These are phyloP conservation scores for Meandrina meandrites DNA, from an alignment of 92 coral and sea anemone species.

Conservation along the genomic window DNA sequence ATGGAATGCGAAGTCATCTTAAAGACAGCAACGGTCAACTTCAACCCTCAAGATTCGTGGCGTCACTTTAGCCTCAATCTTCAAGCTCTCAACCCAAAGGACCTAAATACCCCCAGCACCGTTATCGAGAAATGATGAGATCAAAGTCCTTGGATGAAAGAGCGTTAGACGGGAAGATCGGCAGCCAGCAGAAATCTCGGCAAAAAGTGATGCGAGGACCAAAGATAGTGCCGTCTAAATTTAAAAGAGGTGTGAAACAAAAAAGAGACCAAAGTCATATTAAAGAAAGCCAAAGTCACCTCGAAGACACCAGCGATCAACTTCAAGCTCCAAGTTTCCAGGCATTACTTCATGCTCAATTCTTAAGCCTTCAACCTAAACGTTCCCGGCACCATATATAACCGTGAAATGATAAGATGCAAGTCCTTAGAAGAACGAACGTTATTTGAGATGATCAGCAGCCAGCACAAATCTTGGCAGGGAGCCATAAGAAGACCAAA, in stretches of 20 bases:
- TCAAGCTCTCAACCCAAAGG: too few relatives aligned
- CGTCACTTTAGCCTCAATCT: too few relatives aligned
- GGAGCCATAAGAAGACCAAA: not conserved
- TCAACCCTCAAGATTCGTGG: too few relatives aligned
- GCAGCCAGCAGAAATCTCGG: too few relatives aligned
- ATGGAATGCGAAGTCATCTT: not conserved
- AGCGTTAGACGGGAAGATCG: too few relatives aligned
- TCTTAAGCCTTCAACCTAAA: not conserved
- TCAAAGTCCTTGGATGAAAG: too few relatives aligned
- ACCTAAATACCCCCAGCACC: too few relatives aligned
- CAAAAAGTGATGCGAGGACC: too few relatives aligned
- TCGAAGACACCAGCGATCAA: not conserved
- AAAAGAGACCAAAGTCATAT: not conserved
- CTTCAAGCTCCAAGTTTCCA: not conserved
- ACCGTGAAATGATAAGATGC: not conserved
- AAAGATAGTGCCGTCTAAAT: not conserved
- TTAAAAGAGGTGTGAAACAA: not conserved
- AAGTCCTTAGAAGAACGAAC: not conserved
- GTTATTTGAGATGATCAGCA: not conserved
- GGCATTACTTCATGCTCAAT: not conserved
- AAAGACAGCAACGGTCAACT: not conserved
- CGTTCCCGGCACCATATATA: not conserved
- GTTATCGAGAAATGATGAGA: too few relatives aligned
- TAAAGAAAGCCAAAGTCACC: too few relatives aligned
- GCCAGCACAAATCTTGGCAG: not conserved